Evolutionary conservation across 2,113 vertebrate species (phyloP).

Genomic region (Varanus komodoensis): DNA sequence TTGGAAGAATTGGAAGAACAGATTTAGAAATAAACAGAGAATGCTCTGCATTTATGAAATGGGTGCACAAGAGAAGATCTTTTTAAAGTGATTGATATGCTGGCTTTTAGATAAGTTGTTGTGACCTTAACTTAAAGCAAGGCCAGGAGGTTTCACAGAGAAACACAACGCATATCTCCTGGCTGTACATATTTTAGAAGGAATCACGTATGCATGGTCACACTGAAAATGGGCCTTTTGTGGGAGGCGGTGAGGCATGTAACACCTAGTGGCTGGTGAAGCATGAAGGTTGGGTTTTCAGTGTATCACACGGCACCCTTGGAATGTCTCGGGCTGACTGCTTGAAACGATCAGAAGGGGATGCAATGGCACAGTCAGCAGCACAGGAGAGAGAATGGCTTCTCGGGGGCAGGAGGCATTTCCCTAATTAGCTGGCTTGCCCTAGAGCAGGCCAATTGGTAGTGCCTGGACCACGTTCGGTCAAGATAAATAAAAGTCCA

Average conservation of each 20-base stretch:
- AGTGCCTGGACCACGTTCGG: background rate
- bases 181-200: constrained; percentile 29
- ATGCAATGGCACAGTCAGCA: background rate
- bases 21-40: constrained; percentile 19
- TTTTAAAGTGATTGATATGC: constrained; percentile 40
- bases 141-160: background rate
- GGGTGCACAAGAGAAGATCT: background rate
- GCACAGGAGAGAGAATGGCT: background rate
- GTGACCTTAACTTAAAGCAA: constrained; percentile 41
- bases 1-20: background rate
- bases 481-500: background rate
- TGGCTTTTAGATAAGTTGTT: background rate
- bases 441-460: background rate
- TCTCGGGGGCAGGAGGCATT: background rate
- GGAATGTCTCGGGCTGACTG: constrained; percentile 10
- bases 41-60: constrained; percentile 17
- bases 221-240: constrained; percentile 7
- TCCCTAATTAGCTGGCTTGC: background rate
- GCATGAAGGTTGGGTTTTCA: constrained; percentile 25
- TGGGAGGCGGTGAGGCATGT: constrained; percentile 17
- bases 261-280: rapidly evolving
- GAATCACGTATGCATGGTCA: constrained; percentile 5
- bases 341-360: background rate
- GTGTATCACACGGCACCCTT: background rate
- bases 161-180: constrained; percentile 12